Evolutionary conservation across 2,113 vertebrate genomes (phyloP).

Genomic region (Chauna torquata): DNA sequence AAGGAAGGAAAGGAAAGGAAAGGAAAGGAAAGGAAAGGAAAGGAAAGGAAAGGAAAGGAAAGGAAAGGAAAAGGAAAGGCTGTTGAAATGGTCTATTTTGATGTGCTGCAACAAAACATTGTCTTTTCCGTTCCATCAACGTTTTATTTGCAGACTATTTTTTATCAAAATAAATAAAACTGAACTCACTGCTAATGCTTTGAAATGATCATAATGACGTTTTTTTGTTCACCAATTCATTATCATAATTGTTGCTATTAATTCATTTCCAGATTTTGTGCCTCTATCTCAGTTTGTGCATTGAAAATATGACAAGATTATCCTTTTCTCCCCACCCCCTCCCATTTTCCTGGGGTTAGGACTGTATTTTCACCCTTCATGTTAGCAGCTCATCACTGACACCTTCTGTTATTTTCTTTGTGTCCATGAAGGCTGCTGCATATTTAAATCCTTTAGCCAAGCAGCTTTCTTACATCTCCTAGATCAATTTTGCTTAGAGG

Average conservation of each 20-base stretch:
- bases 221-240: background rate
- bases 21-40: background rate
- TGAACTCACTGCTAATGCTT: background rate
- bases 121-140: background rate
- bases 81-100: background rate
- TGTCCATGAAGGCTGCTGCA: background rate
- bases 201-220: background rate
- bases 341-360: background rate
- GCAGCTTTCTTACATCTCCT: background rate
- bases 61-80: background rate
- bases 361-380: background rate
- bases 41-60: background rate
- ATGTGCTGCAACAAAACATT: background rate
- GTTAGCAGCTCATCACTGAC: background rate
- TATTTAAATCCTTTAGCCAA: background rate
- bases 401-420: background rate
- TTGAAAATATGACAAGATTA: background rate
- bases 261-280: background rate
- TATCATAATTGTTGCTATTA: background rate
- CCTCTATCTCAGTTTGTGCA: background rate
- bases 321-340: background rate
- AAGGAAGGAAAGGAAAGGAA: background rate
- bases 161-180: constrained; percentile 9
- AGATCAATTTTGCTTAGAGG: background rate
- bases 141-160: background rate